These are phyloP conservation scores for Tapera naevia DNA, from an alignment of 2,797 vertebrate species.

Conservation along the genomic window DNA sequence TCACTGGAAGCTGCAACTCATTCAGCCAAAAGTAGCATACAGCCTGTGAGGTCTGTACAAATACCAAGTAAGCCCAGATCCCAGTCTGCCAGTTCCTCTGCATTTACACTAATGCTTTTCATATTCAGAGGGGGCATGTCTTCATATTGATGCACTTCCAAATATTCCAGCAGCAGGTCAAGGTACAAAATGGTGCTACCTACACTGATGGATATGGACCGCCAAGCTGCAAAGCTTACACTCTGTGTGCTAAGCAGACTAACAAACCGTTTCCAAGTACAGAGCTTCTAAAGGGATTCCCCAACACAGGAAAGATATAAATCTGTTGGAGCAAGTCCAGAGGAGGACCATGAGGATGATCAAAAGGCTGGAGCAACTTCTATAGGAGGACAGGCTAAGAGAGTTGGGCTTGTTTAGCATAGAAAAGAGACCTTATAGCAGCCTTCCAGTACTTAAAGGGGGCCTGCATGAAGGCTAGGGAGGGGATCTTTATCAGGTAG, in stretches of 20 bases:
- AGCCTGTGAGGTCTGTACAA: accelerated
- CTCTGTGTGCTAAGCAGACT: too few relatives aligned
- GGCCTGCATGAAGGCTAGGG: too few relatives aligned
- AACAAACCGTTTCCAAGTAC: background rate
- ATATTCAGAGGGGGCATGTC: background rate
- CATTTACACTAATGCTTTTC: background rate
- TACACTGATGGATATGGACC: accelerated
- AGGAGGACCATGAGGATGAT: too few relatives aligned
- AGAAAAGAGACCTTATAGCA: too few relatives aligned
- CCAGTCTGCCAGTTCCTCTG: background rate
- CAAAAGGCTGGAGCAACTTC: too few relatives aligned
- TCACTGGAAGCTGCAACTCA: accelerated
- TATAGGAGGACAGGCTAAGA: too few relatives aligned
- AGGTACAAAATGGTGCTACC: accelerated
- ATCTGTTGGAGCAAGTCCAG: too few relatives aligned
- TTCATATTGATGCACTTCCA: background rate
- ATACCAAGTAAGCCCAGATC: background rate
- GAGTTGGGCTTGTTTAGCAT: too few relatives aligned
- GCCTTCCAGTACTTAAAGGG: too few relatives aligned
- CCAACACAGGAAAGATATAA: too few relatives aligned
- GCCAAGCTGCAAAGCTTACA: background rate
- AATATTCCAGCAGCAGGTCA: accelerated
- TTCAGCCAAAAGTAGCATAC: background rate
- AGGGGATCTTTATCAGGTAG: too few relatives aligned
- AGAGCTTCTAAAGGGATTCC: accelerated